phyloP scores from a whole-genome alignment of 2,797 vertebrate genomes.

The Danionella dracula region DNA sequence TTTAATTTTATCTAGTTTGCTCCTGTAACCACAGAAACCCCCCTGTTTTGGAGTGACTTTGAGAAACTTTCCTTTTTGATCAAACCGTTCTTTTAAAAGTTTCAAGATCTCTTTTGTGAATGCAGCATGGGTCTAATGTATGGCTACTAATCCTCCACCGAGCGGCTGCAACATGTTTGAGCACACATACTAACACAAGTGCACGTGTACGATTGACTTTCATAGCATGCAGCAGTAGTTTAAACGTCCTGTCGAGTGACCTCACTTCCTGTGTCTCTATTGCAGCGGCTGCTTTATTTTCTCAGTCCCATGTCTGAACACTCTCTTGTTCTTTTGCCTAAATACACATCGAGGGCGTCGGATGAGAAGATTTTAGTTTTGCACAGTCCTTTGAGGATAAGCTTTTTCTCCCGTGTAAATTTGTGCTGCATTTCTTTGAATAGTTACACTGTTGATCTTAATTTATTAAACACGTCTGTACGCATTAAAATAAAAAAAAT shows the following conservation, averaged over 20 bases:
- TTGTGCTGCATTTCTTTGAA: constrained; percentile 71
- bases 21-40: too few species aligned
- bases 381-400: constrained; percentile 15
- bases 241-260: constrained; percentile 52
- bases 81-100: background rate
- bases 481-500: constrained; percentile 83
- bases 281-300: constrained; percentile 80
- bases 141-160: constrained; percentile 1
- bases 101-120: constrained; percentile 43
- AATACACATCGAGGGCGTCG: constrained; percentile 32
- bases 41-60: too few species aligned
- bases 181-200: constrained; percentile 46
- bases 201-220: constrained; percentile 21
- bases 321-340: constrained; percentile 69
- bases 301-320: constrained; percentile 76
- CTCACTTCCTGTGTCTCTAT: constrained; percentile 68
- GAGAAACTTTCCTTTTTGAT: too few species aligned
- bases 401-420: constrained; percentile 49
- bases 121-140: constrained; percentile 38
- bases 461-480: constrained; percentile 85
- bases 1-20: too few species aligned
- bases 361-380: constrained; percentile 33
- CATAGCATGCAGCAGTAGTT: constrained; percentile 30
- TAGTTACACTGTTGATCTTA: constrained; percentile 75
- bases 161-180: background rate